Percentiles rank a stretch among this genome's conserved stretches.
These are phyloP conservation scores for Gonatopus flavifemur DNA, from an alignment of 1,140 invertebrate genomes.

Conservation along the genomic window DNA sequence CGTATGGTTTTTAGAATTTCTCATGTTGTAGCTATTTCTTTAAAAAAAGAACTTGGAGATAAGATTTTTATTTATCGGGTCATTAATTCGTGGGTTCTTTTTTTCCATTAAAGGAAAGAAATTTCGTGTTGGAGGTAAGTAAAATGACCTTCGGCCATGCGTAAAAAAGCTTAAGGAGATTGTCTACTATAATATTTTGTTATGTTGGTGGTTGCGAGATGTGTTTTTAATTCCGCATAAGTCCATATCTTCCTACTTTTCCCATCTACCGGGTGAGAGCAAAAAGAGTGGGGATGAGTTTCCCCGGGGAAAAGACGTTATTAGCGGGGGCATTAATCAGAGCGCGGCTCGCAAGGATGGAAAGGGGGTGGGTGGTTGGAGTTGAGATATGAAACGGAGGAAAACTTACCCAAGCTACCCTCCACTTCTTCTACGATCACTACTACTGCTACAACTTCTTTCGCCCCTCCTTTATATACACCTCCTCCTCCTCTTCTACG, in stretches of 20 bases:
- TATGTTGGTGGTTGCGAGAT: constrained; percentile 30
- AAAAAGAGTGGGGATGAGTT: constrained; percentile 20
- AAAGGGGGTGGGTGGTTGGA: constrained; percentile 1
- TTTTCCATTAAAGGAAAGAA: no score
- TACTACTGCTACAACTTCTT: constrained; percentile 8
- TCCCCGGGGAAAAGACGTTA: constrained; percentile 53
- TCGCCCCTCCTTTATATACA: constrained; percentile 7
- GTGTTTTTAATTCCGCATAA: constrained; percentile 58
- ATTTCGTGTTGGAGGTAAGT: no score
- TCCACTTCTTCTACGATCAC: no score
- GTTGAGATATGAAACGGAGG: constrained; percentile 54
- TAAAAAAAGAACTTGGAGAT: no score
- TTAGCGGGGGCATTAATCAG: constrained; percentile 58
- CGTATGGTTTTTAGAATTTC: no score
- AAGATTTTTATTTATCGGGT: no score
- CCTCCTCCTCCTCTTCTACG: not conserved
- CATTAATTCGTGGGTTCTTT: no score
- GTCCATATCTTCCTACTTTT: constrained; percentile 37
- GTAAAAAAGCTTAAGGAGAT: constrained; percentile 26
- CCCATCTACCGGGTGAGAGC: constrained; percentile 12
- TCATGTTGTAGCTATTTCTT: no score
- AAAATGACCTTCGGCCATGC: no score
- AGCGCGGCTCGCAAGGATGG: constrained; percentile 24
- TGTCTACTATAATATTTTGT: constrained; percentile 31
- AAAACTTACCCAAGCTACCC: constrained; percentile 37